Base-by-base conservation (phyloP, 1,140 invertebrate species). In the Sinonovacula constricta region DNA sequence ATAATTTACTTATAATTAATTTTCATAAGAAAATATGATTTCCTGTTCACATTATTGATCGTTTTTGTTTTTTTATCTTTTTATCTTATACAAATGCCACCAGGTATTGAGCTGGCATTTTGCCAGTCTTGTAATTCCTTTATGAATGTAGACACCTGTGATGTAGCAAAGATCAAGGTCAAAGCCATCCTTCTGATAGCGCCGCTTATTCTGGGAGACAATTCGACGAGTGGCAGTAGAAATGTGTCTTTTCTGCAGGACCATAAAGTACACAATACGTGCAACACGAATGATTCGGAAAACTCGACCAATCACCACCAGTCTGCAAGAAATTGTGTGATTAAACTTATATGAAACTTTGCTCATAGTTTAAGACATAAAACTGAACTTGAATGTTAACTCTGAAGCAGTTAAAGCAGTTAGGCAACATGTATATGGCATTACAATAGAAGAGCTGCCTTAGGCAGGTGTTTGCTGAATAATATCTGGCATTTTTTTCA, bases 121-220 rank as follows among this genome's bases (percentile, higher is more conserved):
- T n/a, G n/a, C n/a, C n/a, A n/a, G n/a, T n/a, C n/a, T n/a, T n/a
- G n/a, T n/a, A n/a, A n/a, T n/a, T n/a, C n/a, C n/a, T n/a, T n/a
- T n/a, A n/a, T n/a, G n/a, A n/a, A n/a, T n/a, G n/a, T n/a, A n/a
- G n/a, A n/a, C 81, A 91, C 91, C 91, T 72, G 92, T 93, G 18
- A 93, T 92, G 85, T 93, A 94, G 56, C 93, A 93, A 4, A 93
- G 86, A 85, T 94, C 93, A 70, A 94, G 88, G 85, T 94, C 93
- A 90, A 93, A 93, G 2, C 92, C 92, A 87, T 93, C 92, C 77
- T 91, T 91, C 71, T 93, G 91, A 81, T 92, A 93, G 31, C 93
- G 89, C 34, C 93, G 84, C 80, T 93, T 93, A 85, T 94, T 94
- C 81, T 93, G 92, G 3, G 92, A 93, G 14, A 94, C 92, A 59